Percentiles rank a stretch among this genome's conserved stretches.
These are phyloP conservation scores for Zelostemma sp. DNA, from an alignment of 1,140 invertebrate species.

Conservation along the genomic window DNA sequence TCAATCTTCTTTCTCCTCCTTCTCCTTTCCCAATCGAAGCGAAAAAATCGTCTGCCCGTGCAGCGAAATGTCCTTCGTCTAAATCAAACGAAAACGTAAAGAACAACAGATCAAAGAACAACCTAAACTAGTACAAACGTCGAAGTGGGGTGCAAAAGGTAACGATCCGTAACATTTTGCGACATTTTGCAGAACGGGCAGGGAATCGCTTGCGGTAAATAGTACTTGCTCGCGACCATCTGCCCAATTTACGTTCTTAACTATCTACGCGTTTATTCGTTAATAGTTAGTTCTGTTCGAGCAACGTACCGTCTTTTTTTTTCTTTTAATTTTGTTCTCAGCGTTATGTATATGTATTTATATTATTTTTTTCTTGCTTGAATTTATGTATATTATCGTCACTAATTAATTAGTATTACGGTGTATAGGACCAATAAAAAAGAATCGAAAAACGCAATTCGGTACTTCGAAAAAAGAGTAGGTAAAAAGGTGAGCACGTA, in stretches of 20 bases:
- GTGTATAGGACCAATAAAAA: conserved; percentile 19
- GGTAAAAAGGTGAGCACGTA: conserved; percentile 41
- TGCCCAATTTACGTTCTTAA: conserved; percentile 54
- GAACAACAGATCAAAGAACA: too few relatives aligned
- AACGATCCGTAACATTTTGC: too few relatives aligned
- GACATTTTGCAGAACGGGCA: too few relatives aligned
- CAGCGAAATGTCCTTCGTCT: neutral
- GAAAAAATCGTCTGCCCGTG: neutral
- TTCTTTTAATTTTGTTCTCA: conserved; percentile 18
- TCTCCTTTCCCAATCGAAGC: neutral
- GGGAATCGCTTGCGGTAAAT: conserved; percentile 15
- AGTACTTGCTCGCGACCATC: conserved; percentile 62
- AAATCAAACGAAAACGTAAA: neutral
- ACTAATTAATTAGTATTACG: conserved; percentile 10
- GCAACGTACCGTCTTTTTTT: conserved; percentile 27
- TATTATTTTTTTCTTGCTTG: conserved; percentile 47
- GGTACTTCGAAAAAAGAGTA: conserved; percentile 22
- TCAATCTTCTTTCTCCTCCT: conserved; percentile 1
- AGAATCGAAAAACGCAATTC: conserved; percentile 32
- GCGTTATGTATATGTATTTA: conserved; percentile 16
- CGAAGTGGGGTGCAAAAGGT: too few relatives aligned
- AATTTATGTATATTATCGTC: conserved; percentile 48
- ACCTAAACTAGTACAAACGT: too few relatives aligned
- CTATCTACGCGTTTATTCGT: conserved; percentile 58
- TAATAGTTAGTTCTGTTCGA: conserved; percentile 45